Percentiles rank a stretch among this genome's conserved stretches.
Conservation (phyloP, 2,113 vertebrate genomes). For the Kryptolebias marmoratus region DNA sequence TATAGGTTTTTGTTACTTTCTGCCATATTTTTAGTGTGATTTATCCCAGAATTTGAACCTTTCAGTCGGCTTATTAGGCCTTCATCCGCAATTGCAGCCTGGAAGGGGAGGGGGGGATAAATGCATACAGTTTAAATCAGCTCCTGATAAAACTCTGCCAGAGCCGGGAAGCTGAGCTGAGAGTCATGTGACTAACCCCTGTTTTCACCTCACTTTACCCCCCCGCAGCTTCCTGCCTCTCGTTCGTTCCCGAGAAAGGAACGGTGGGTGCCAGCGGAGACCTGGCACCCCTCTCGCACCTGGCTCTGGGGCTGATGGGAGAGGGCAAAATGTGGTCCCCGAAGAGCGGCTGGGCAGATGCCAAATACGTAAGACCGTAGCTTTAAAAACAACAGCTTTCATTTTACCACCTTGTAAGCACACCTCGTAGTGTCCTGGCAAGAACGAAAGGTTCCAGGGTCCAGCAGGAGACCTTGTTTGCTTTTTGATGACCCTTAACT, state of each 20-base stretch:
- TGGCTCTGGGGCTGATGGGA: slow-evolving; percentile 94
- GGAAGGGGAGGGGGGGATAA: background rate
- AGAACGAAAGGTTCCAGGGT: slow-evolving; percentile 36
- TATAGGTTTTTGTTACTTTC: no score
- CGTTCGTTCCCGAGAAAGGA: slow-evolving; percentile 96
- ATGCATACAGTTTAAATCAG: background rate
- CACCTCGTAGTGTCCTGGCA: slow-evolving; percentile 3
- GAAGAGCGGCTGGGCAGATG: slow-evolving; percentile 98
- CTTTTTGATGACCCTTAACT: slow-evolving; percentile 62
- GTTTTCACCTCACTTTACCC: slow-evolving; percentile 7
- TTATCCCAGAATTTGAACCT: no score
- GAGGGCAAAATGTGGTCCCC: slow-evolving; percentile 99
- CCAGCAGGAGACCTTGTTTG: slow-evolving; percentile 62
- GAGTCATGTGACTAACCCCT: background rate
- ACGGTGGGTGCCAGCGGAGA: slow-evolving; percentile 98
- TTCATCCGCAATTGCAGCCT: no score
- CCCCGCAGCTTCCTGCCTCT: slow-evolving; percentile 90
- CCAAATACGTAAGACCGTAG: slow-evolving; percentile 92
- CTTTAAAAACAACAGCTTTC: slow-evolving; percentile 9
- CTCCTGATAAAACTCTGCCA: slow-evolving; percentile 4
- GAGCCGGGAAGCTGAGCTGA: background rate
- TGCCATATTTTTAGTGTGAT: no score
- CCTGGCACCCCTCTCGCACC: slow-evolving; percentile 94
- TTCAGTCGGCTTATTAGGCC: no score
- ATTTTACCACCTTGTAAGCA: slow-evolving; percentile 8